These are phyloP conservation scores for Halcyon senegalensis DNA, from an alignment of 2,113 vertebrate genomes.

Conservation along the genomic window DNA sequence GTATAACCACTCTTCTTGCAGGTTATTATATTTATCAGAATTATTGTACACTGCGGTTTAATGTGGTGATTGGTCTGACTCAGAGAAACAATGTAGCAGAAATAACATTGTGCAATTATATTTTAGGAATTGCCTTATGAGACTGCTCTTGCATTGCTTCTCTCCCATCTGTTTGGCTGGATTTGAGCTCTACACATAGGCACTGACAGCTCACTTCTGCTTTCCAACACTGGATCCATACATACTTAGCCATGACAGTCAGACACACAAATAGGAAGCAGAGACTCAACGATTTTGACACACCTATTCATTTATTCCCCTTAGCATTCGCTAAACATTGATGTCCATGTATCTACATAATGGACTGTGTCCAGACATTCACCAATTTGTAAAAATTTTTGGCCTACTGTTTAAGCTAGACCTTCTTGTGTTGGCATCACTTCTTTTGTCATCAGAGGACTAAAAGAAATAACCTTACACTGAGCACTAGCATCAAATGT, in stretches of 20 bases:
- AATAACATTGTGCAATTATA: not conserved
- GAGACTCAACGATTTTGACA: not conserved
- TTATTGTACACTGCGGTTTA: not conserved
- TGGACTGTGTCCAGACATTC: not conserved
- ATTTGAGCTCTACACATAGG: not conserved
- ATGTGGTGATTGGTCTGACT: not conserved
- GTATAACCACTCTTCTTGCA: not conserved
- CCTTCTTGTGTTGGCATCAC: not conserved
- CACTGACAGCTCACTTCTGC: not conserved
- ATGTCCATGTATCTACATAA: not conserved
- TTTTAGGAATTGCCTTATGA: not conserved
- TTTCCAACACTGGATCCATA: not conserved
- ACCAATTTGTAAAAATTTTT: not conserved
- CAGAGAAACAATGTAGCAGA: not conserved
- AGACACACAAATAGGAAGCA: not conserved
- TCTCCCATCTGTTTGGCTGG: not conserved
- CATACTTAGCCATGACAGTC: not conserved
- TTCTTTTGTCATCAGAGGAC: not conserved
- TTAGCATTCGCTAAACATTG: not conserved
- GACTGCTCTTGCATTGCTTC: not conserved
- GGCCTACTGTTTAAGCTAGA: not conserved
- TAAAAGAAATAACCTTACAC: not conserved
- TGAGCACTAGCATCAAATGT: accelerated
- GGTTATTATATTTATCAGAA: not conserved
- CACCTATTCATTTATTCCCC: not conserved